Evolutionary conservation across 2,797 vertebrate species (phyloP).

Genomic region (Lepilemur septentrionalis): DNA sequence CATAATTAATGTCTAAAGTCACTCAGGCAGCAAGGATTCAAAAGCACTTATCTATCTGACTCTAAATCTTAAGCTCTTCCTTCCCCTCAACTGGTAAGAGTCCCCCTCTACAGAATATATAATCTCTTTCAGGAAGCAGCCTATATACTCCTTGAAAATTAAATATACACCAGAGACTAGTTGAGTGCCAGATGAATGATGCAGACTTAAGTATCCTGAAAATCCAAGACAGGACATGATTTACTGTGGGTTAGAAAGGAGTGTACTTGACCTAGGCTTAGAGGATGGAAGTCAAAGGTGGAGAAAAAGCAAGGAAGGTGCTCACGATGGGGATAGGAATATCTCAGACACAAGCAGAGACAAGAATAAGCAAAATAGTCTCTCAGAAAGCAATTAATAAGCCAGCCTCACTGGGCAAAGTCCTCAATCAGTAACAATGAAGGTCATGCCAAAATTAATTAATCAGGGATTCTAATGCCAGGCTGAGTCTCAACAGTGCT

Average conservation of each 20-base stretch:
- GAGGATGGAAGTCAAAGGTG: not conserved
- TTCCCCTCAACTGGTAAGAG: not conserved
- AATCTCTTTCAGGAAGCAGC: not conserved
- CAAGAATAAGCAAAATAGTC: slow-evolving; percentile 34
- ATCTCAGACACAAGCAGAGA: not conserved
- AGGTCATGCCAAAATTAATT: not conserved
- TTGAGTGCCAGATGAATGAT: not conserved
- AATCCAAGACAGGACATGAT: not conserved
- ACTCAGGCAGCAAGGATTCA: not conserved
- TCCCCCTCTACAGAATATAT: not conserved
- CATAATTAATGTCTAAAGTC: not conserved
- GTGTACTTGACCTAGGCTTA: not conserved
- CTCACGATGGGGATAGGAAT: not conserved
- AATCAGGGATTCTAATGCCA: not conserved
- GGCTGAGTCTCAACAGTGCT: not conserved
- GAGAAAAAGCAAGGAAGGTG: not conserved
- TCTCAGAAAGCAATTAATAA: not conserved
- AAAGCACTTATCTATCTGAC: not conserved
- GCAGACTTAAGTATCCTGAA: not conserved
- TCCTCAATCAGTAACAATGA: not conserved
- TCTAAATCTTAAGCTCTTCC: slow-evolving; percentile 21
- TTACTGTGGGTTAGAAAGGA: not conserved
- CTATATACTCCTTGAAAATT: not conserved
- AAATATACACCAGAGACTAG: not conserved
- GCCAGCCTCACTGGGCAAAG: not conserved